phyloP scores from a whole-genome alignment of 2,888 invertebrate species.

The Biston stratarius region DNA sequence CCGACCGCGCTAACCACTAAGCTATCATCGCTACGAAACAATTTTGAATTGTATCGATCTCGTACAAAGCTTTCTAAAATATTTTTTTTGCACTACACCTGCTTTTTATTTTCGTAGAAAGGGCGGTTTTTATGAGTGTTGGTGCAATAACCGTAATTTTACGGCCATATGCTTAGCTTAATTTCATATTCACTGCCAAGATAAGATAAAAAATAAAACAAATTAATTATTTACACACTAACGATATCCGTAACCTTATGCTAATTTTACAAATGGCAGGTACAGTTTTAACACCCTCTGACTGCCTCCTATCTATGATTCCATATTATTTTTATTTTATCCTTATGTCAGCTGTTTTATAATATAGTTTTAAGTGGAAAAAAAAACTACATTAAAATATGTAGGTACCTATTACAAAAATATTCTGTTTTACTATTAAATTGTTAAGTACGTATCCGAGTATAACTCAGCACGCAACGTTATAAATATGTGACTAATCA shows the following conservation, averaged over 20 bases:
- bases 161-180: constrained; percentile 33
- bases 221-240: constrained; percentile 56
- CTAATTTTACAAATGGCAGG: constrained; percentile 58
- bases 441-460: no score
- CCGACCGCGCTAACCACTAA: no score
- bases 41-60: no score
- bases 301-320: constrained; percentile 24
- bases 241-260: constrained; percentile 57
- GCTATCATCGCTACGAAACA: no score
- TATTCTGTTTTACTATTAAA: no score
- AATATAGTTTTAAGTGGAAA: constrained; percentile 3
- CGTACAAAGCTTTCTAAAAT: no score
- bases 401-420: not conserved
- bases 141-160: constrained; percentile 5
- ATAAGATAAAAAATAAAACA: constrained; percentile 60
- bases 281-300: constrained; percentile 34
- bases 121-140: not conserved
- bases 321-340: constrained; percentile 25
- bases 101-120: not conserved
- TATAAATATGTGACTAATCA: no score
- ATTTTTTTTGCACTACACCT: not conserved
- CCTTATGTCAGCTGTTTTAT: constrained; percentile 27
- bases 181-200: constrained; percentile 53
- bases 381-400: not conserved
- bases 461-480: no score